phyloP scores from a whole-genome alignment of 92 coral and sea anemone species.

The Anthopleura xanthogrammica region DNA sequence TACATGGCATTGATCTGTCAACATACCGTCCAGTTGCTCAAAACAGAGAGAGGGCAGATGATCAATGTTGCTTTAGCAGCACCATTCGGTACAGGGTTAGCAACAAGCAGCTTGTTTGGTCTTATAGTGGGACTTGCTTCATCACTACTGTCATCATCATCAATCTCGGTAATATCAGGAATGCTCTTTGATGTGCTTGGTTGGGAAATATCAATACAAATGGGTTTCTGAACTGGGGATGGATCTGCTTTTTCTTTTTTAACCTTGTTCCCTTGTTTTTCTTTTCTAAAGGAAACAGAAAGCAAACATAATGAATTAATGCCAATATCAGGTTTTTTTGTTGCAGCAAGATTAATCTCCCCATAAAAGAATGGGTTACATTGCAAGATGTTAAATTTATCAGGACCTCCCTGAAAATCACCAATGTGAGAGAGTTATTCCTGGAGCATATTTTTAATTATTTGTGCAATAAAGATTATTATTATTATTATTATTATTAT shows the following conservation, averaged over 20 bases:
- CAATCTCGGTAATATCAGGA: background rate
- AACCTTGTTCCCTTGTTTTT: background rate
- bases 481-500: too few species aligned
- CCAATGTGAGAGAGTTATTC: too few species aligned
- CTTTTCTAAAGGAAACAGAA: conserved; percentile 13
- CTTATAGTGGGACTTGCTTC: background rate
- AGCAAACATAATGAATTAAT: background rate
- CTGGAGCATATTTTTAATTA: too few species aligned
- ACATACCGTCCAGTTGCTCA: conserved; percentile 89
- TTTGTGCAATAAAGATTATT: too few species aligned
- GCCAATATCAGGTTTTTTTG: background rate
- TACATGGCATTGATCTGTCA: background rate
- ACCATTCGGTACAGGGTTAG: conserved; percentile 21
- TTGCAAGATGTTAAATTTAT: too few species aligned
- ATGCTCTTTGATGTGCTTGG: conserved; percentile 16
- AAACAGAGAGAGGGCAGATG: conserved; percentile 82
- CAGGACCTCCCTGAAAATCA: too few species aligned
- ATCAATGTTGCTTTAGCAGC: conserved; percentile 67
- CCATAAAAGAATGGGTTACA: background rate
- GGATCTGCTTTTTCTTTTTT: conserved; percentile 14
- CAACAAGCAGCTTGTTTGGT: conserved; percentile 12
- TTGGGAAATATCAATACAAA: background rate
- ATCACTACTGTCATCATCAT: conserved; percentile 28
- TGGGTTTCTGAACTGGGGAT: conserved; percentile 16
- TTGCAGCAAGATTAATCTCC: too few species aligned